Evolutionary conservation across 2,888 invertebrate genomes (phyloP), one percentile per base, ranked within the genome.

Genomic region (Chrysolina haemoptera): DNA sequence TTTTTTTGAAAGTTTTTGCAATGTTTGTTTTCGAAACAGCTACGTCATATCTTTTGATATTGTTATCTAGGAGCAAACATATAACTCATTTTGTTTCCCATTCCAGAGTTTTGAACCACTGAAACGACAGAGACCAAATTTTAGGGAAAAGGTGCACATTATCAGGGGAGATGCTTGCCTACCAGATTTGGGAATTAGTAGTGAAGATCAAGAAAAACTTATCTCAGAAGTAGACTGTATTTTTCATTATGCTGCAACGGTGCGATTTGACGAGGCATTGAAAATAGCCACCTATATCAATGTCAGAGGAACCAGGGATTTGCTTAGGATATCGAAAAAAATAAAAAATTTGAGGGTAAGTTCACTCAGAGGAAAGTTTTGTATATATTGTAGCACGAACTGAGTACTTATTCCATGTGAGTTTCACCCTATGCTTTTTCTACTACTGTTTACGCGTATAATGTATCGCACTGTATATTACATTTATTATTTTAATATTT

Each of bases 181-280:
- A 71, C 89, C 89, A n/a, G 89, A 89, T 74, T 84, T 92, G 53
- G 92, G 91, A 43, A 82, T 92, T 62, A 88, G 87, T 73, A 83
- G 87, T 2, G 85, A 89, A 22, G 90, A 92, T 81, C 74, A 67
- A 48, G 71, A 80, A 22, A 79, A 50, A 18, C 80, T 91, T 20
- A 84, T 86, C 40, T 87, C 90, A n/a, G 90, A 93, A 79, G 92
- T 94, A 46, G 88, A 90, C 67, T 88, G 93, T 65, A 91, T 95
- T 12, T 92, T 95, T 85, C 94, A 95, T 85, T 92, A 92, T 62
- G 95, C 95, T 1, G 95, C 94, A 0, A 94, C 94, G 0, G 92
- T 95, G 20, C 90, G 91, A 77, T 95, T 95, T 84, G 93, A 94
- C 84, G 94, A 95, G 84, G 90, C 90, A 63, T 86, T 95, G 14